Conservation (phyloP, 2,797 vertebrate species). For the Chanos chanos region DNA sequence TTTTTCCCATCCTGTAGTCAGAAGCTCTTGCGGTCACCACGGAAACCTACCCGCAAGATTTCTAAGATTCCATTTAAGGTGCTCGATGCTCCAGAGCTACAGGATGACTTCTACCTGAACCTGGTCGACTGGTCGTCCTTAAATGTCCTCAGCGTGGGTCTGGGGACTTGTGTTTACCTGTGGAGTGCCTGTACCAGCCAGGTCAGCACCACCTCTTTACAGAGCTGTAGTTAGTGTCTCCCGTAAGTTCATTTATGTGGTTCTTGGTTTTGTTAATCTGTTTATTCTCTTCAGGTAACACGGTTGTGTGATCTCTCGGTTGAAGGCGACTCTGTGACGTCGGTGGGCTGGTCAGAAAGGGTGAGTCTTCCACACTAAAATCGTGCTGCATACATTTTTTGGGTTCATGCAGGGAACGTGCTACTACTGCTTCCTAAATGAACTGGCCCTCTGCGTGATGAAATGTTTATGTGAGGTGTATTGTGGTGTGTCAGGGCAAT, state of each 20-base stretch:
- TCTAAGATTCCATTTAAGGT: constrained; percentile 99
- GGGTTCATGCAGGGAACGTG: too few species aligned
- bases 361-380: constrained; percentile 71
- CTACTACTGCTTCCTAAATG: too few species aligned
- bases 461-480: background rate
- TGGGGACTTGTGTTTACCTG: constrained; percentile 96
- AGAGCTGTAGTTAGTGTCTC: too few species aligned
- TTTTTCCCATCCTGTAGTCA: too few species aligned
- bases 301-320: constrained; percentile 95
- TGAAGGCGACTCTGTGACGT: constrained; percentile 96
- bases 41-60: constrained; percentile 96
- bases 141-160: constrained; percentile 94
- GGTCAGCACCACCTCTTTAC: too few species aligned
- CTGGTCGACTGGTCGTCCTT: constrained; percentile 98
- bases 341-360: constrained; percentile 97
- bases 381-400: too few species aligned
- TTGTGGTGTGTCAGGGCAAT: constrained; percentile 67
- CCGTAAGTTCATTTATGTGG: background rate
- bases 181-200: constrained; percentile 99
- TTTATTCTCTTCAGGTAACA: constrained; percentile 77
- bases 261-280: background rate
- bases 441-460: background rate
- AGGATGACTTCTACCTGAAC: constrained; percentile 99
- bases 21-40: constrained; percentile 90
- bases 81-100: constrained; percentile 93